A percentile compares a stretch with the other conserved stretches of the same genome.
Conservation (phyloP, 2,888 invertebrate genomes). For the Lacanobia wlatinum region DNA sequence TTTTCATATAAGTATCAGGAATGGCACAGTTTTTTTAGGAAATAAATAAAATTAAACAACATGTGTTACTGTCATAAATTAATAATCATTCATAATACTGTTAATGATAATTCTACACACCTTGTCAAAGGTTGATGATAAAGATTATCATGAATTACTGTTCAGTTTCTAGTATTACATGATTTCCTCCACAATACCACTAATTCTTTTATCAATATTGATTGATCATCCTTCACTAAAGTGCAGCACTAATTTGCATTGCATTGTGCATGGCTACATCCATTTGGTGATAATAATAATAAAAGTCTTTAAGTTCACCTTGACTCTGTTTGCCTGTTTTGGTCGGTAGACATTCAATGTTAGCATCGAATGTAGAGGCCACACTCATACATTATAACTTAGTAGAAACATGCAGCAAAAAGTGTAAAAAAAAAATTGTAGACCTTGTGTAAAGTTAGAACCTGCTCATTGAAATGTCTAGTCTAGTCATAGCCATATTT, state of each 20-base stretch:
- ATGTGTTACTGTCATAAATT: conserved; percentile 7
- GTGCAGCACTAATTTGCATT: conserved; percentile 45
- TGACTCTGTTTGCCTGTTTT: conserved; percentile 74
- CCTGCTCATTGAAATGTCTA: conserved; percentile 7
- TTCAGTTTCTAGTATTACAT: neutral
- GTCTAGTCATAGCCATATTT: neutral
- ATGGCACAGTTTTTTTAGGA: neutral
- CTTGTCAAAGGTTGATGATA: conserved; percentile 8
- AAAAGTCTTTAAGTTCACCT: conserved; percentile 67
- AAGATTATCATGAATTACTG: conserved; percentile 30
- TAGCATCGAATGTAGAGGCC: conserved; percentile 64
- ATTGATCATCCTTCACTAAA: conserved; percentile 27
- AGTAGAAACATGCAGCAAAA: conserved; percentile 14
- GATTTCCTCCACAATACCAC: neutral
- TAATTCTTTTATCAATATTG: conserved; percentile 17
- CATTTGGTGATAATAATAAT: conserved; percentile 48
- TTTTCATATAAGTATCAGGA: neutral
- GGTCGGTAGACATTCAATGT: conserved; percentile 62
- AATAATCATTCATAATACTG: conserved; percentile 18
- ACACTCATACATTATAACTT: conserved; percentile 37
- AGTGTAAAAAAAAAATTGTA: conserved; percentile 12
- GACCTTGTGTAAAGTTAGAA: conserved; percentile 24
- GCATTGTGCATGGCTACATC: conserved; percentile 36
- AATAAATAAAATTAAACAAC: neutral
- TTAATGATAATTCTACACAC: conserved; percentile 8